phyloP scores from a whole-genome alignment of 2,797 vertebrate species.

The Austrolebias charrua region DNA sequence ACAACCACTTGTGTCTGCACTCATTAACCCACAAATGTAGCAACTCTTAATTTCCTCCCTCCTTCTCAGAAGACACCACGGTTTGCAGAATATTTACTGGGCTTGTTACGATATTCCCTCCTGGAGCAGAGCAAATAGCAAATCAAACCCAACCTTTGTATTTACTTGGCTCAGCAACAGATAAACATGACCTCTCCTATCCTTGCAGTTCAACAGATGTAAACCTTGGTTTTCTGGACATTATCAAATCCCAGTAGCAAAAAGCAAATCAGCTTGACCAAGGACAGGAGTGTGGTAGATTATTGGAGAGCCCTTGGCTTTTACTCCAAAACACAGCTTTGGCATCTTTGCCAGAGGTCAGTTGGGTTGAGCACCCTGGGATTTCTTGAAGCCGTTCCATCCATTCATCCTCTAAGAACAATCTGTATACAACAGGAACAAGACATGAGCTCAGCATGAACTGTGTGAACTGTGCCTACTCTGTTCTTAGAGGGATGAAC shows the following conservation, averaged over 20 bases:
- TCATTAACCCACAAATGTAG: slow-evolving; percentile 43
- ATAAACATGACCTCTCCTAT: slow-evolving; percentile 35
- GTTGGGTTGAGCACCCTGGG: too few species aligned
- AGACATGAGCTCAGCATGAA: too few species aligned
- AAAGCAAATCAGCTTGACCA: slow-evolving; percentile 16
- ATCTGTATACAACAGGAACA: too few species aligned
- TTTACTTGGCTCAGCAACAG: slow-evolving; percentile 38
- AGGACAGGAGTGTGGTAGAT: slow-evolving; percentile 10
- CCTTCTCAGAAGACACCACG: slow-evolving; percentile 20
- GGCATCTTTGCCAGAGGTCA: not conserved
- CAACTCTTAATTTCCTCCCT: slow-evolving; percentile 36
- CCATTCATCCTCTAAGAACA: too few species aligned
- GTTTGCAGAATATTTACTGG: slow-evolving; percentile 22
- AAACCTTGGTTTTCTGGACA: slow-evolving; percentile 24
- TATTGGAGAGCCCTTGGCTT: slow-evolving; percentile 23
- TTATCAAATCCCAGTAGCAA: slow-evolving; percentile 4
- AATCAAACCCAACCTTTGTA: slow-evolving; percentile 33
- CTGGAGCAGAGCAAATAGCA: slow-evolving; percentile 22
- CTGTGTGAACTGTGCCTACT: too few species aligned
- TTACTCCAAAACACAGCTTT: slow-evolving; percentile 2
- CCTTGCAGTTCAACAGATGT: slow-evolving; percentile 17
- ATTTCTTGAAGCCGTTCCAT: too few species aligned
- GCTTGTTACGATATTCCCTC: slow-evolving; percentile 27
- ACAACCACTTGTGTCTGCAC: slow-evolving; percentile 34
- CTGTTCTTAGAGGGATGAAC: too few species aligned